These are phyloP conservation scores for Drosophila falleni DNA, from an alignment of 2,888 invertebrate species.

Conservation along the genomic window DNA sequence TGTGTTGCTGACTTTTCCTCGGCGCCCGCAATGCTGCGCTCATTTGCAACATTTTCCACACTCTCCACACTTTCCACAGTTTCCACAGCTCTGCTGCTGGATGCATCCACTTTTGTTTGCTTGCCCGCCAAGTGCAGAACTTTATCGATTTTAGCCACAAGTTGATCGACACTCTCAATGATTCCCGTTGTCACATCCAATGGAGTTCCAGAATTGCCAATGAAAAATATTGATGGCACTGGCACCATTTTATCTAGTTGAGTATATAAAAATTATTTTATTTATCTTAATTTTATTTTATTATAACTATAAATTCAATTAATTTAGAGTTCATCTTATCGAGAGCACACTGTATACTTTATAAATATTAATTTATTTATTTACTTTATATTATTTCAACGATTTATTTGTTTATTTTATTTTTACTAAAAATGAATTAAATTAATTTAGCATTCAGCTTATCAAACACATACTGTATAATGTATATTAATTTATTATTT, in stretches of 20 bases:
- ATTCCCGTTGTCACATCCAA: constrained; percentile 91
- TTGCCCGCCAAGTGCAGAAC: constrained; percentile 84
- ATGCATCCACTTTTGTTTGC: background rate
- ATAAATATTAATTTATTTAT: no score
- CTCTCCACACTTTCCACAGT: background rate
- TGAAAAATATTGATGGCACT: constrained; percentile 94
- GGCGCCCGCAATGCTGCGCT: constrained; percentile 58
- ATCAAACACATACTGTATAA: no score
- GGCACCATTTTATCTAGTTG: constrained; percentile 90
- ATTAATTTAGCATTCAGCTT: background rate
- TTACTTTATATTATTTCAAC: no score
- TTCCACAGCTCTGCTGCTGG: constrained; percentile 11
- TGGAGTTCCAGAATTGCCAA: constrained; percentile 92
- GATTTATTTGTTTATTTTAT: no score
- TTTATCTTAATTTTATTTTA: background rate
- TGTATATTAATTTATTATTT: no score
- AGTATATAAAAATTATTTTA: background rate
- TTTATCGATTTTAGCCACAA: constrained; percentile 89
- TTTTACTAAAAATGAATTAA: constrained; percentile 75
- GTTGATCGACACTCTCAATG: constrained; percentile 87
- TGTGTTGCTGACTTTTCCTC: constrained; percentile 5
- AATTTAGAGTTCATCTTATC: no score
- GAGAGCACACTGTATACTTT: no score
- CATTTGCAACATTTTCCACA: background rate
- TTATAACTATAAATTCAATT: no score